These are phyloP conservation scores for Cerceris ruficornis DNA, from an alignment of 2,888 invertebrate genomes.

Conservation along the genomic window DNA sequence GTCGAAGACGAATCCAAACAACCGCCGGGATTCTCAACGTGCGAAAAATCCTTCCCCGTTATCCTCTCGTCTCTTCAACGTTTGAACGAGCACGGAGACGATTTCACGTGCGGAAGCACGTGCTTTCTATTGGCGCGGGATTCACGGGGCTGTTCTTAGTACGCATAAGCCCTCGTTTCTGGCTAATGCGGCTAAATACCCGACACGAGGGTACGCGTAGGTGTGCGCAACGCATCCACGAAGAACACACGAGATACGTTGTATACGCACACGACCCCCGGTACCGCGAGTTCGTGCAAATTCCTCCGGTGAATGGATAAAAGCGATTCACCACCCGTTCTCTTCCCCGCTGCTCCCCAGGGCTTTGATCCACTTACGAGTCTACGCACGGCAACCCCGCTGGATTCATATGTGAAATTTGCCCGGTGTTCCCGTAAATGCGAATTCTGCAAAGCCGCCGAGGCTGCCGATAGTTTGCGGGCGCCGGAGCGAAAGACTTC, in stretches of 20 bases:
- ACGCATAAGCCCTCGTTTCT: conserved; percentile 16
- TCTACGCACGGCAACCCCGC: background rate
- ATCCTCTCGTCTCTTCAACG: background rate
- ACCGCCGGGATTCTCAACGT: too few relatives aligned
- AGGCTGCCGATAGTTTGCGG: too few relatives aligned
- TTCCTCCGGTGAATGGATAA: conserved; percentile 44
- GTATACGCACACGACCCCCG: conserved; percentile 16
- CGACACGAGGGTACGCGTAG: background rate
- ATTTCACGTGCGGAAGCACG: conserved; percentile 3
- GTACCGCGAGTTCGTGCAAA: conserved; percentile 30
- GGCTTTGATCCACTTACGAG: conserved; percentile 54
- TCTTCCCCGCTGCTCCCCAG: conserved; percentile 8
- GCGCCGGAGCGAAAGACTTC: too few relatives aligned
- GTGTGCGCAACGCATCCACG: conserved; percentile 1
- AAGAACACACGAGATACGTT: conserved; percentile 10
- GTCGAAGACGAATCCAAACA: too few relatives aligned
- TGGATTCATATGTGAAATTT: conserved; percentile 21
- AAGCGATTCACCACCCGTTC: conserved; percentile 43
- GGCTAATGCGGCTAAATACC: conserved; percentile 15
- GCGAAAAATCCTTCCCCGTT: background rate
- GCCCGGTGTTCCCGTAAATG: too few relatives aligned
- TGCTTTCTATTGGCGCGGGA: conserved; percentile 6
- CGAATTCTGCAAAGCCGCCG: too few relatives aligned
- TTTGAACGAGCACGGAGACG: background rate
- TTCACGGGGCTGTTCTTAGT: background rate